A percentile compares a stretch with the other conserved stretches of the same genome.
Evolutionary conservation across 2,113 vertebrate genomes (phyloP).

Genomic region (Poeciliopsis occidentalis): DNA sequence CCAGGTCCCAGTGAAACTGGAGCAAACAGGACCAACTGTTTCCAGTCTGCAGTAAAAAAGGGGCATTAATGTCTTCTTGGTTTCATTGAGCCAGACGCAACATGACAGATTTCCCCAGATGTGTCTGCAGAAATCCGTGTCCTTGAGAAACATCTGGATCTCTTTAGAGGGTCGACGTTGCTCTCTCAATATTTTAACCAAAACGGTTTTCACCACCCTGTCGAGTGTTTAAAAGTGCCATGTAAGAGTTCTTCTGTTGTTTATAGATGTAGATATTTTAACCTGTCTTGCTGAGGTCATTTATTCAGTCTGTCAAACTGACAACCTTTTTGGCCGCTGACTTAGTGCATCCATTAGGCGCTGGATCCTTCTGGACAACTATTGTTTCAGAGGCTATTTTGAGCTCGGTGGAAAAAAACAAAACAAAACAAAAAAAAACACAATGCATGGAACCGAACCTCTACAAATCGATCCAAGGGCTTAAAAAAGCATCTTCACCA

Average conservation of each 20-base stretch:
- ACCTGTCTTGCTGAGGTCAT: background rate
- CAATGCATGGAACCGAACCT: constrained; percentile 28
- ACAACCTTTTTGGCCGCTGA: background rate
- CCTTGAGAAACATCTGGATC: constrained; percentile 39
- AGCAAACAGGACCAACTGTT: constrained; percentile 31
- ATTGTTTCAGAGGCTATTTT: constrained; percentile 44
- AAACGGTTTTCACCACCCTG: background rate
- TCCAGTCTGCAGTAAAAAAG: constrained; percentile 17
- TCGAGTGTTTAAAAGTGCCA: background rate
- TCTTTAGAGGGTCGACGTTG: background rate
- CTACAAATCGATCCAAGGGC: constrained; percentile 21
- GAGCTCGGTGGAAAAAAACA: constrained; percentile 2
- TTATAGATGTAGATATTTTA: background rate
- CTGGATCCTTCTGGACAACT: constrained; percentile 14
- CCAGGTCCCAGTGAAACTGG: background rate
- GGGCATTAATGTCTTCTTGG: constrained; percentile 1
- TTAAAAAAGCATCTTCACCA: background rate
- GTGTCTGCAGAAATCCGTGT: constrained; percentile 23
- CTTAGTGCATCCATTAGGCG: background rate
- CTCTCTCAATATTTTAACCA: background rate
- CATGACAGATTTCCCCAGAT: constrained; percentile 10
- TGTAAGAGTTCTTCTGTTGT: background rate
- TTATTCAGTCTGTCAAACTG: constrained; percentile 22
- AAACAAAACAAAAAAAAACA: background rate
- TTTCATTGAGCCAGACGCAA: constrained; percentile 32